Conservation (phyloP, 2,797 vertebrate species). For the Zonotrichia albicollis region DNA sequence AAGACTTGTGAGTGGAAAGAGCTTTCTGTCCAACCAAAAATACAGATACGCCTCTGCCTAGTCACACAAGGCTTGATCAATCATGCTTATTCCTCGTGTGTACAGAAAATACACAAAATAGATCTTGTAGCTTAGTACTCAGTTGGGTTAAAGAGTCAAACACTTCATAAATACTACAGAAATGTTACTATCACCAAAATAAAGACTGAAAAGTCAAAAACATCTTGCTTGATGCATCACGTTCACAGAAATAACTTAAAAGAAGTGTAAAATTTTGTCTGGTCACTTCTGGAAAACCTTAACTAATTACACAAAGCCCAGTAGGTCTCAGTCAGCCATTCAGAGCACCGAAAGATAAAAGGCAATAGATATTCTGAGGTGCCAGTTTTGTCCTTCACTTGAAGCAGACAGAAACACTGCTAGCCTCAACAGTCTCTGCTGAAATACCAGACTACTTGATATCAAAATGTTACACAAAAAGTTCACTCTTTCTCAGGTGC, state of each 20-base stretch:
- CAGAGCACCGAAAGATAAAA: background rate
- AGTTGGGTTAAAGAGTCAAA: background rate
- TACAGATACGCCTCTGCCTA: background rate
- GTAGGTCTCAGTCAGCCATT: background rate
- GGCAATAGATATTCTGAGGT: accelerated
- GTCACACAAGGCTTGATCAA: background rate
- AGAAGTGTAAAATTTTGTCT: background rate
- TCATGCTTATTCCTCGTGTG: background rate
- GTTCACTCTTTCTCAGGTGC: background rate
- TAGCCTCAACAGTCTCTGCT: background rate
- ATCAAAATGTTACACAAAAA: background rate
- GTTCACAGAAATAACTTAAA: background rate
- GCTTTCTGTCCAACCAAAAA: background rate
- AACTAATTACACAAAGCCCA: background rate
- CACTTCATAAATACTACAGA: background rate
- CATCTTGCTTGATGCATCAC: background rate
- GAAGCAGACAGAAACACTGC: background rate
- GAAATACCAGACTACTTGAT: background rate
- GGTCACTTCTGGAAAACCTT: background rate
- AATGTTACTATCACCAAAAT: background rate
- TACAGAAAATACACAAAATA: background rate
- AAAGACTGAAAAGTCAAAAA: background rate
- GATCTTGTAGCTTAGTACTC: background rate
- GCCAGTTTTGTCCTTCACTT: background rate
- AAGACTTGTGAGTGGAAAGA: background rate